Conservation (phyloP, 2,113 vertebrate genomes). For the Nothocercus julius region DNA sequence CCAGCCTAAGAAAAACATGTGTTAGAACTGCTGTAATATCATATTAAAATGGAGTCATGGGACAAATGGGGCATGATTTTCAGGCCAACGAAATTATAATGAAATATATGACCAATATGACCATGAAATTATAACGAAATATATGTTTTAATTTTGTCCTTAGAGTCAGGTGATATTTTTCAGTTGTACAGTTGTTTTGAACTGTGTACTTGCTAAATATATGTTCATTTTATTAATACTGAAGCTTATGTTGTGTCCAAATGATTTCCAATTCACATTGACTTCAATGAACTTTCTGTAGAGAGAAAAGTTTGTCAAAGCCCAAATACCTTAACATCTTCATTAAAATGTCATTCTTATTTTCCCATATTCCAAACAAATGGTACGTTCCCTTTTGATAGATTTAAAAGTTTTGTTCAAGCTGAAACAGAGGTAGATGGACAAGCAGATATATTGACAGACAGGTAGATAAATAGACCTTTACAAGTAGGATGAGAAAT, state of each 20-base stretch:
- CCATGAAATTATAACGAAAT: neutral
- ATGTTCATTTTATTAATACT: neutral
- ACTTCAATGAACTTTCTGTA: neutral
- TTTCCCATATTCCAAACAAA: neutral
- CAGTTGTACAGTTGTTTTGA: neutral
- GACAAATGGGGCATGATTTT: neutral
- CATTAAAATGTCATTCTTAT: neutral
- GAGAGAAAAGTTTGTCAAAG: neutral
- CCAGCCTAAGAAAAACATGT: neutral
- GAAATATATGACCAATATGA: neutral
- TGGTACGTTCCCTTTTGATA: neutral
- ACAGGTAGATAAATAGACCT: neutral
- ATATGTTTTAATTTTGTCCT: neutral
- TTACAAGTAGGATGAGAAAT: neutral
- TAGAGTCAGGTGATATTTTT: neutral
- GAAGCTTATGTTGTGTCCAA: neutral
- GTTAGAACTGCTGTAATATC: neutral
- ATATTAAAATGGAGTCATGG: neutral
- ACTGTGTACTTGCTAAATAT: neutral
- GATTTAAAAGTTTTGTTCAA: neutral
- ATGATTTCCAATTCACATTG: neutral
- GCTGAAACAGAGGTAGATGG: neutral
- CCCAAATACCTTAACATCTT: neutral
- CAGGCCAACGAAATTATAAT: neutral
- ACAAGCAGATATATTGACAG: neutral